phyloP scores from a whole-genome alignment of 2,113 vertebrate species.

The Lepus europaeus region DNA sequence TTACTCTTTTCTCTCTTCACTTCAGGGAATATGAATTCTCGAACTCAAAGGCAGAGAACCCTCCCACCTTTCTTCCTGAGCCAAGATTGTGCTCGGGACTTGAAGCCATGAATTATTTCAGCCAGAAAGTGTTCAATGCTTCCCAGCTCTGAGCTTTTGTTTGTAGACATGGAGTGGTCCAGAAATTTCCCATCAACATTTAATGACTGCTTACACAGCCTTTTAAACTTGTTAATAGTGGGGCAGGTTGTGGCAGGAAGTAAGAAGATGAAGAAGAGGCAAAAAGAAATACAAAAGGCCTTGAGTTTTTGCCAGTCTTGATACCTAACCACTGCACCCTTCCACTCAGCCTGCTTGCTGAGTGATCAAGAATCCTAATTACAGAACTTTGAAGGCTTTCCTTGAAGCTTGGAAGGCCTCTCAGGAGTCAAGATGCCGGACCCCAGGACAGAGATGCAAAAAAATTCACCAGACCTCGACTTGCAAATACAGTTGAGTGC shows the following conservation, averaged over 20 bases:
- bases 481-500: background rate
- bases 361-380: background rate
- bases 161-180: background rate
- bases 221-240: conserved; percentile 40
- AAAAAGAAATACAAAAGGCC: background rate
- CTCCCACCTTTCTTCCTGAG: background rate
- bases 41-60: background rate
- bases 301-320: background rate
- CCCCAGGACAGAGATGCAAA: background rate
- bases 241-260: background rate
- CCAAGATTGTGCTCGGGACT: background rate
- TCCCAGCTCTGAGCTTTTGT: conserved; percentile 10
- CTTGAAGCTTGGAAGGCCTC: background rate
- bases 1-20: background rate
- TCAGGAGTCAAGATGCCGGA: background rate
- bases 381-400: background rate
- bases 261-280: background rate
- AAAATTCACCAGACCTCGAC: background rate
- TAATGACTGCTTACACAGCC: background rate
- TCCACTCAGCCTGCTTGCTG: background rate
- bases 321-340: background rate
- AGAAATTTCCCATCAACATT: conserved; percentile 12
- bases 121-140: background rate
- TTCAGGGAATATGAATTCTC: conserved; percentile 30
- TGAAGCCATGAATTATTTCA: conserved; percentile 16